These are phyloP conservation scores for Masnerella sp. DNA, from an alignment of 2,888 invertebrate genomes.

Conservation along the genomic window DNA sequence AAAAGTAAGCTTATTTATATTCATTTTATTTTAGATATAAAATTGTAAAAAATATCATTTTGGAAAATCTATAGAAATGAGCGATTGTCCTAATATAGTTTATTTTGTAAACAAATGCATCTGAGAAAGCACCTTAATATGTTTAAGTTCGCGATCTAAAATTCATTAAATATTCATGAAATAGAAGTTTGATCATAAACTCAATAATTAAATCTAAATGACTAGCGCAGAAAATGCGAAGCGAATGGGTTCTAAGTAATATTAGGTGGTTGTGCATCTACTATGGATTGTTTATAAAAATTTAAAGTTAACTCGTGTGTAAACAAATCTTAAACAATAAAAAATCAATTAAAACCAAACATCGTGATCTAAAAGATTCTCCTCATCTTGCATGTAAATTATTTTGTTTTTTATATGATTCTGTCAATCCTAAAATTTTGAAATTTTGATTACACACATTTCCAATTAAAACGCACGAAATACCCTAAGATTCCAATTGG, in stretches of 20 bases:
- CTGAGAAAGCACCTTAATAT: too few species aligned
- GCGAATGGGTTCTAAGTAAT: conserved; percentile 23
- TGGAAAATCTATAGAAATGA: not conserved
- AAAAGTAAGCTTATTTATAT: too few species aligned
- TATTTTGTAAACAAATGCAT: too few species aligned
- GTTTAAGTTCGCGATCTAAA: too few species aligned
- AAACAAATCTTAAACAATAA: too few species aligned
- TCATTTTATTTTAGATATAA: too few species aligned
- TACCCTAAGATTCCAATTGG: conserved; percentile 12
- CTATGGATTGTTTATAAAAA: conserved; percentile 23
- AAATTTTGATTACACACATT: conserved; percentile 26
- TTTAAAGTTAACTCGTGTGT: too few species aligned
- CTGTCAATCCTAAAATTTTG: conserved; percentile 3
- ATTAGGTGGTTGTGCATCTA: conserved; percentile 30
- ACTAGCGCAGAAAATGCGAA: conserved; percentile 31
- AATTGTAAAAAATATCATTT: too few species aligned
- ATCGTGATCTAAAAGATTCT: not conserved
- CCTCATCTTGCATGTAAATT: conserved; percentile 15
- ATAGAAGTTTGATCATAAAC: conserved; percentile 35
- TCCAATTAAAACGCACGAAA: conserved; percentile 37
- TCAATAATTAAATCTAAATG: conserved; percentile 18
- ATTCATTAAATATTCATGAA: not conserved
- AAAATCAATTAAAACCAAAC: not conserved
- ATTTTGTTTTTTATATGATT: conserved; percentile 14
- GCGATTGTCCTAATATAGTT: not conserved